phyloP scores from a whole-genome alignment of 1,140 invertebrate species.

The Battus philenor region DNA sequence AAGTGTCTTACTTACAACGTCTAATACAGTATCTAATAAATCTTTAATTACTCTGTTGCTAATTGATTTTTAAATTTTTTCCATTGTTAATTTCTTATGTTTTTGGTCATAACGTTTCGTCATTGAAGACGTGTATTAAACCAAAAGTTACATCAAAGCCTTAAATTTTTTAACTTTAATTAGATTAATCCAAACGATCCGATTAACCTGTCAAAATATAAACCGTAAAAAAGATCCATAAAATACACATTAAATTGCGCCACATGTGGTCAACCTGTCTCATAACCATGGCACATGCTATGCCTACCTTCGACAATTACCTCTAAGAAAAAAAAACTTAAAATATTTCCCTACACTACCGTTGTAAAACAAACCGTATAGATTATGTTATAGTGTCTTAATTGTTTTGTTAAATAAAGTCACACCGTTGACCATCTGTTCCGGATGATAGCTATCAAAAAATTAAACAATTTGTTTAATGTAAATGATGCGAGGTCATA shows the following conservation, averaged over 20 bases:
- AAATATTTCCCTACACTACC: slow-evolving; percentile 20
- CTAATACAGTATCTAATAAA: no score
- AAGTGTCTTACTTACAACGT: no score
- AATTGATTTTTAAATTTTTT: no score
- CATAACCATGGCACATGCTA: slow-evolving; percentile 71
- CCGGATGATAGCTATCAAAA: slow-evolving; percentile 73
- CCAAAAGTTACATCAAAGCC: no score
- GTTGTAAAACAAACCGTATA: slow-evolving; percentile 16
- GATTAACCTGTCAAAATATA: slow-evolving; percentile 60
- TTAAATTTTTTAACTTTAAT: no score
- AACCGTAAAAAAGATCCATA: slow-evolving; percentile 50
- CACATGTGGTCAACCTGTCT: slow-evolving; percentile 74
- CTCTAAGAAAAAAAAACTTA: slow-evolving; percentile 50
- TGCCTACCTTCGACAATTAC: slow-evolving; percentile 59
- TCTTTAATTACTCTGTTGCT: no score
- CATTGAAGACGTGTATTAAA: no score
- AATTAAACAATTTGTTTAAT: slow-evolving; percentile 76
- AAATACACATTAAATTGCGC: slow-evolving; percentile 61
- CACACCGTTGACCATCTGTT: slow-evolving; percentile 58
- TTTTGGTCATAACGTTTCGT: no score
- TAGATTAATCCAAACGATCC: slow-evolving; percentile 48
- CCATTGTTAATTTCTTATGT: no score
- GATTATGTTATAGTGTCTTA: slow-evolving; percentile 6
- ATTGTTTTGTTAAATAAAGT: slow-evolving; percentile 19
- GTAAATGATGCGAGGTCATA: slow-evolving; percentile 68